Evolutionary conservation across 2,797 vertebrate genomes (phyloP).

Genomic region (Tragelaphus oryx): DNA sequence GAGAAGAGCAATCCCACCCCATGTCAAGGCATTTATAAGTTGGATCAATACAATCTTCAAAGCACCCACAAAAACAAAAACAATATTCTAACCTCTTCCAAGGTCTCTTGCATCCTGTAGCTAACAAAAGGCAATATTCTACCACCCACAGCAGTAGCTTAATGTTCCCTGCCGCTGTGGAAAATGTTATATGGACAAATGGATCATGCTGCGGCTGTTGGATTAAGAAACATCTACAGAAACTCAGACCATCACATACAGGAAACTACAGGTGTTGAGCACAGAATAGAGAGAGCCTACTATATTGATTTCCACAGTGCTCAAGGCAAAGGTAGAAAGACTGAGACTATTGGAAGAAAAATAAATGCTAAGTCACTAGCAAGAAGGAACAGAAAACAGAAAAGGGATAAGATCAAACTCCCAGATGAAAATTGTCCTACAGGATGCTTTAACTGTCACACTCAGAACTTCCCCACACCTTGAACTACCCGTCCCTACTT

Average conservation of each 20-base stretch:
- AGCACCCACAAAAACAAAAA: conserved; percentile 52
- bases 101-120: background rate
- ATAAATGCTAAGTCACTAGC: conserved; percentile 7
- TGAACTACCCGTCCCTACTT: background rate
- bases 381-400: conserved; percentile 31
- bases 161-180: conserved; percentile 9
- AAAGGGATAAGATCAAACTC: conserved; percentile 36
- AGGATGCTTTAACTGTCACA: background rate
- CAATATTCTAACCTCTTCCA: conserved; percentile 39
- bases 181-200: conserved; percentile 59
- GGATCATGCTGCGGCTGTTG: background rate
- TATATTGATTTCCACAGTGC: conserved; percentile 61
- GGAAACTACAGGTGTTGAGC: conserved; percentile 47
- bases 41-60: conserved; percentile 65
- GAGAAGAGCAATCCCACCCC: conserved; percentile 45
- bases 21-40: conserved; percentile 45
- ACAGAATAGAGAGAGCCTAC: background rate
- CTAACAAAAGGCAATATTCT: conserved; percentile 58
- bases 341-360: conserved; percentile 21
- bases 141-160: background rate
- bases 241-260: conserved; percentile 14
- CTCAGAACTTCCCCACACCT: background rate
- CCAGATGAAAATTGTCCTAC: background rate
- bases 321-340: conserved; percentile 50
- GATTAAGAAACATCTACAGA: conserved; percentile 51